These are phyloP conservation scores for Anthopleura sola DNA, from an alignment of 64 coral and sea anemone species.

Conservation along the genomic window DNA sequence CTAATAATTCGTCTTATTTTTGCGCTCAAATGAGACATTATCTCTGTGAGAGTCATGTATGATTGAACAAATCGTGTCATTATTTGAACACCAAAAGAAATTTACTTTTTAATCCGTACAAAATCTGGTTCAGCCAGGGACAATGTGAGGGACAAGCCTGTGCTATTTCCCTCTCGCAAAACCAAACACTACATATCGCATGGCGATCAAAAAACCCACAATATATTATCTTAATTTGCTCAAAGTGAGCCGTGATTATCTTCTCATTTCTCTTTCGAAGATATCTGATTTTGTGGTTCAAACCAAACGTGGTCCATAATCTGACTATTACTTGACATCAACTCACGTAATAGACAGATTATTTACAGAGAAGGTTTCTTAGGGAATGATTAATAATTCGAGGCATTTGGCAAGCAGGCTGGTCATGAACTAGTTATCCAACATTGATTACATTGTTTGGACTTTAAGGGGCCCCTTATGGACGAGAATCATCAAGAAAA, in stretches of 20 bases:
- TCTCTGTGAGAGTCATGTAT: neutral
- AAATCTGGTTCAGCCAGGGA: neutral
- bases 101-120: too few relatives aligned
- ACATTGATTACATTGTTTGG: neutral
- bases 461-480: neutral
- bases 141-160: neutral
- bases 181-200: constrained; percentile 15
- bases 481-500: neutral
- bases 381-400: neutral
- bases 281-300: neutral
- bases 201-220: constrained; percentile 10
- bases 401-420: neutral
- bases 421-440: neutral
- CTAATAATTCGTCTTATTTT: neutral
- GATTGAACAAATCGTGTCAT: neutral
- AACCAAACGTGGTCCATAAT: neutral
- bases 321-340: neutral
- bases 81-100: constrained; percentile 5
- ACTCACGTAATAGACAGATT: constrained; percentile 13
- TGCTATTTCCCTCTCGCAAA: neutral
- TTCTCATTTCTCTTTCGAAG: neutral
- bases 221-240: constrained; percentile 26
- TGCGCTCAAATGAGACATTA: neutral
- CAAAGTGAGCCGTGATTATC: constrained; percentile 23
- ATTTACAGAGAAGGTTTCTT: constrained; percentile 15